Percentiles rank a stretch among this genome's conserved stretches.
Evolutionary conservation across 1,140 invertebrate genomes (phyloP).

Genomic region (Cepaea nemoralis): DNA sequence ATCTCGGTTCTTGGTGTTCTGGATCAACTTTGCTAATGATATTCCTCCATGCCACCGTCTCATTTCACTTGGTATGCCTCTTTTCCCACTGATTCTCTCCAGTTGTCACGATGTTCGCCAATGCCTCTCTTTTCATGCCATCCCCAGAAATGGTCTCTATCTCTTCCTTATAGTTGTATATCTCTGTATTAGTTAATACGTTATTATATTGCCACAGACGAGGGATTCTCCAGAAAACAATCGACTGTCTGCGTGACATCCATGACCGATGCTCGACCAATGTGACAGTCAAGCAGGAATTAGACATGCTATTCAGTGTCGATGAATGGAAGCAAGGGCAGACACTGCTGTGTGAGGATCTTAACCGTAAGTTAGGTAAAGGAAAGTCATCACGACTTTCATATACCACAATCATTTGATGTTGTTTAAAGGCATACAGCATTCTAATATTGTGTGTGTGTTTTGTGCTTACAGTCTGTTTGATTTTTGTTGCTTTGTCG

Average conservation of each 20-base stretch:
- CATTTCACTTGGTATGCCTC: no score
- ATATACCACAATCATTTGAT: conserved; percentile 20
- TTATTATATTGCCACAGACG: conserved; percentile 35
- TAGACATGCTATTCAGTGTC: conserved; percentile 44
- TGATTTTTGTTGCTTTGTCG: background rate
- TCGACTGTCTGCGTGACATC: conserved; percentile 44
- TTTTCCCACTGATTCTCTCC: no score
- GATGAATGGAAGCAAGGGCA: conserved; percentile 40
- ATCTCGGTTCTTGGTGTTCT: no score
- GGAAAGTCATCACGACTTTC: conserved; percentile 32
- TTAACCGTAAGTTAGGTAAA: conserved; percentile 41
- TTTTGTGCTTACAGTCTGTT: background rate
- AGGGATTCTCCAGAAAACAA: conserved; percentile 42
- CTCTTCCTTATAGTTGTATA: no score
- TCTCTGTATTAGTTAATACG: no score
- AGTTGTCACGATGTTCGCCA: no score
- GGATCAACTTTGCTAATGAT: no score
- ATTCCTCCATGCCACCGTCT: no score
- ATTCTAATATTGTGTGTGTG: background rate
- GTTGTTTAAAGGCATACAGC: background rate
- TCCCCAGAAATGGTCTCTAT: no score
- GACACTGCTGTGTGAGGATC: conserved; percentile 41
- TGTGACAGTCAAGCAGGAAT: conserved; percentile 26
- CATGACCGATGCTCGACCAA: conserved; percentile 37
- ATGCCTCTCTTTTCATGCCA: no score